Evolutionary conservation across 1,140 invertebrate genomes (phyloP).

Genomic region (Drosophila guanche): DNA sequence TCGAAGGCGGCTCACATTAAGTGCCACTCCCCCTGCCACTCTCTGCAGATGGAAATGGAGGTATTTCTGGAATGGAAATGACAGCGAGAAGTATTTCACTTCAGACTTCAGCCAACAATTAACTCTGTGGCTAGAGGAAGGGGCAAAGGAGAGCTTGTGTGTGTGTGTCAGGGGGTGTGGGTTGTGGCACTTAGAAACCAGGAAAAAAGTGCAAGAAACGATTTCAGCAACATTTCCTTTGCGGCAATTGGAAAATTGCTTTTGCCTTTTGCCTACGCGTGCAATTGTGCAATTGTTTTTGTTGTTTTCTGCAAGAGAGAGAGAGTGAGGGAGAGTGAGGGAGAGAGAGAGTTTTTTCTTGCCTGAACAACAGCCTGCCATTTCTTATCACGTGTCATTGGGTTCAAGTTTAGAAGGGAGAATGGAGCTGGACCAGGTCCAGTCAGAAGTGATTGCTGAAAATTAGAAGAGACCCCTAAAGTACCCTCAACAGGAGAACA

Average conservation of each 20-base stretch:
- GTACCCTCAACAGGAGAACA: slow-evolving; percentile 1
- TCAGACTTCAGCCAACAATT: slow-evolving; percentile 68
- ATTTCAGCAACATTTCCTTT: slow-evolving; percentile 69
- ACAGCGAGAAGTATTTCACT: slow-evolving; percentile 68
- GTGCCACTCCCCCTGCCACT: slow-evolving; percentile 27
- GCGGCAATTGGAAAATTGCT: slow-evolving; percentile 74
- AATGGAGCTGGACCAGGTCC: not conserved
- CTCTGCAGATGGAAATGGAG: slow-evolving; percentile 12
- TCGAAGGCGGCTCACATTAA: slow-evolving; percentile 69
- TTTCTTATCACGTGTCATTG: slow-evolving; percentile 80
- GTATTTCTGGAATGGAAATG: slow-evolving; percentile 58
- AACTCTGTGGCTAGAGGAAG: slow-evolving; percentile 42
- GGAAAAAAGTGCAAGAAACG: slow-evolving; percentile 54
- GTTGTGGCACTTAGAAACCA: slow-evolving; percentile 1
- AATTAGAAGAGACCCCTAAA: not conserved
- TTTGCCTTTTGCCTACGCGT: slow-evolving; percentile 78
- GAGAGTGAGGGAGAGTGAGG: no score
- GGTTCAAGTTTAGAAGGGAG: slow-evolving; percentile 2
- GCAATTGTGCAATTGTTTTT: slow-evolving; percentile 52
- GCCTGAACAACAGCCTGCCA: slow-evolving; percentile 40
- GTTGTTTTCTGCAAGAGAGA: not conserved
- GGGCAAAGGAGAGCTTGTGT: not conserved
- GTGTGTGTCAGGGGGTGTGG: not conserved
- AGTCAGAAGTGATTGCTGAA: not conserved
- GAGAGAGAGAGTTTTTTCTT: slow-evolving; percentile 3